phyloP scores from a whole-genome alignment of 2,113 vertebrate species.

The Sitta europaea region DNA sequence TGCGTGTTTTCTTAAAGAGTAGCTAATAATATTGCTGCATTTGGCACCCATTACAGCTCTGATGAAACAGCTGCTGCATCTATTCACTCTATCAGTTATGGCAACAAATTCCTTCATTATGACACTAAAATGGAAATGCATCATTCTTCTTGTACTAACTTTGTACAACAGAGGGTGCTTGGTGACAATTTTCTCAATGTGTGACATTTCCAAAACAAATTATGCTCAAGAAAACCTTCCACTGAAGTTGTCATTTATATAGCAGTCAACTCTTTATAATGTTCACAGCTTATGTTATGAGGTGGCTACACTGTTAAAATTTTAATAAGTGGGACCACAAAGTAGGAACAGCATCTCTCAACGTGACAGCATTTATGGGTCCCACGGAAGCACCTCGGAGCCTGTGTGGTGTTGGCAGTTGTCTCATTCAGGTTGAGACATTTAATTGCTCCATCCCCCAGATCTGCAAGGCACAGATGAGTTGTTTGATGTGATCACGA shows the following conservation, averaged over 20 bases:
- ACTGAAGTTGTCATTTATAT: conserved; percentile 29
- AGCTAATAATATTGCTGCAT: conserved; percentile 30
- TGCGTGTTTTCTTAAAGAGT: background rate
- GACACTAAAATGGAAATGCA: conserved; percentile 73
- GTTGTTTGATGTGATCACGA: background rate
- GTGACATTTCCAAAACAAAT: conserved; percentile 65
- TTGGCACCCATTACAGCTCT: conserved; percentile 40
- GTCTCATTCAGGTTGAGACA: background rate
- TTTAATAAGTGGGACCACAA: conserved; percentile 1
- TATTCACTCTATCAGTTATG: conserved; percentile 61
- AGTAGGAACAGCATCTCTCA: background rate
- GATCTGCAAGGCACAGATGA: background rate
- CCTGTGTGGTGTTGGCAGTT: background rate
- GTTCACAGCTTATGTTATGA: conserved; percentile 28
- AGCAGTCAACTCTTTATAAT: background rate
- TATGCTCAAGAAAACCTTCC: conserved; percentile 48
- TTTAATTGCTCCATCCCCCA: background rate
- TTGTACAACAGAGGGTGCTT: conserved; percentile 70
- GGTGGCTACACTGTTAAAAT: conserved; percentile 30
- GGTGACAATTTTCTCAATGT: conserved; percentile 65
- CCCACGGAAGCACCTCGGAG: background rate
- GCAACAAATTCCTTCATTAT: conserved; percentile 66
- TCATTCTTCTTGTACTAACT: conserved; percentile 68
- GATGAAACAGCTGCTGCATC: conserved; percentile 66
- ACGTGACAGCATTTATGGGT: background rate